Base-by-base conservation (phyloP, 2,797 vertebrate genomes). In the Yasuhikotakia modesta region DNA sequence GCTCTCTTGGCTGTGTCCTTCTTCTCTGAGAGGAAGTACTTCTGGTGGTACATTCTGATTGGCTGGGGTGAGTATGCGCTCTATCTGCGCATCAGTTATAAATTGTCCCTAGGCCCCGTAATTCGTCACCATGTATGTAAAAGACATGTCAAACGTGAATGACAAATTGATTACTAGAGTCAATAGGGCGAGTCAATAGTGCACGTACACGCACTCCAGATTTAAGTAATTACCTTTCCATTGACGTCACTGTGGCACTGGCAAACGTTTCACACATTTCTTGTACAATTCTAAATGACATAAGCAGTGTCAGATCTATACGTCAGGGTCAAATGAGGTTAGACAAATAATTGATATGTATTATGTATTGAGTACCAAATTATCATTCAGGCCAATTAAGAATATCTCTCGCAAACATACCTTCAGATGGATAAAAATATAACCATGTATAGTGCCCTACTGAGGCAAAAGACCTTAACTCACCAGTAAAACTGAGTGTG, bases 1-100 rank as follows among this genome's bases (percentile, higher is more conserved):
- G 94, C 96, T 2, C 92, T 99, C 70, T 85, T 99, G 4, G 95
- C 96, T 0, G 91, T 99, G 79, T 98, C 97, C 85, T 99, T 99
- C 92, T 99, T 99, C 91, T 98, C 97, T 0, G 96, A 99, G 90
- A 95, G 92, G 92, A 99, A 96, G 73, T 99, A 98, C 90, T 98
- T 99, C 88, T 98, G 97, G 96, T 96, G 96, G 94, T 99, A 98
- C 92, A 97, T 98, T 87, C 79, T 99, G 83, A 95, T 98, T 79
- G 97, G 97, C 78, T 99, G 97, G 97, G 97, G 97, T 99, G 95
- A 71, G 83, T 71, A 45, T 43, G 48, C 14, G 22, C 10, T 35
- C 5, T 35, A 39, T 55, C 30, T 53, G 19, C 24, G 30, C 35
- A 48, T 21, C 17, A 30, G 58, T 57, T 12, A 53, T 46, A 22